Evolutionary conservation across 2,113 vertebrate genomes (phyloP).

Genomic region (Ptychochromis oligacanthus): DNA sequence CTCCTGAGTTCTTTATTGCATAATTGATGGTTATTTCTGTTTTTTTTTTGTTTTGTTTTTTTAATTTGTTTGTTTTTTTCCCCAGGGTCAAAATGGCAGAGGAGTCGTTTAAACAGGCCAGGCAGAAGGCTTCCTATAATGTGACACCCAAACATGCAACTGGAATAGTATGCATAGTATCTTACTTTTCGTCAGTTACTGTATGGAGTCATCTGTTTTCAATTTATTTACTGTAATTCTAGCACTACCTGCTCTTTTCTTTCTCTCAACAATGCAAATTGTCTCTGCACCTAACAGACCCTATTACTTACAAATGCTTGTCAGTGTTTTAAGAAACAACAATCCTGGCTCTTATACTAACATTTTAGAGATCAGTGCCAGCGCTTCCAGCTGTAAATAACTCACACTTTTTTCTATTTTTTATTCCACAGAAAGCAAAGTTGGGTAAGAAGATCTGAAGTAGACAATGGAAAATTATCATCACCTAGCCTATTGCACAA

Average conservation of each 20-base stretch:
- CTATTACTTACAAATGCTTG: constrained; percentile 17
- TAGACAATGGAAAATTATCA: constrained; percentile 66
- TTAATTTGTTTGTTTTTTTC: constrained; percentile 6
- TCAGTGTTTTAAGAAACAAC: constrained; percentile 32
- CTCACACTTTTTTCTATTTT: constrained; percentile 31
- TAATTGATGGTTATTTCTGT: background rate
- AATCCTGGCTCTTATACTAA: constrained; percentile 12
- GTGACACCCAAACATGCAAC: constrained; percentile 92
- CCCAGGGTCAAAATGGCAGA: constrained; percentile 91
- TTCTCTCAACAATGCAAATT: constrained; percentile 13
- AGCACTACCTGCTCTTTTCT: background rate
- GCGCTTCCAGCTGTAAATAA: constrained; percentile 51
- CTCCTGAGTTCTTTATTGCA: background rate
- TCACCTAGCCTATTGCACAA: constrained; percentile 55
- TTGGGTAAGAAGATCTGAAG: constrained; percentile 92
- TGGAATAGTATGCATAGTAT: constrained; percentile 86
- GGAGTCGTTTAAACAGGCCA: constrained; percentile 89
- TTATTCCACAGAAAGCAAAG: constrained; percentile 93
- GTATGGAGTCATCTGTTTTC: background rate
- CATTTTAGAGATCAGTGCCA: constrained; percentile 14
- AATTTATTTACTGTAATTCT: background rate
- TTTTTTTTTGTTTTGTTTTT: constrained; percentile 47
- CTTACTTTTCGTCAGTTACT: background rate
- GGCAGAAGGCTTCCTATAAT: constrained; percentile 88
- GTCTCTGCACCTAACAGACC: constrained; percentile 8